phyloP scores from a whole-genome alignment of 2,888 invertebrate genomes.

The Troides helena region DNA sequence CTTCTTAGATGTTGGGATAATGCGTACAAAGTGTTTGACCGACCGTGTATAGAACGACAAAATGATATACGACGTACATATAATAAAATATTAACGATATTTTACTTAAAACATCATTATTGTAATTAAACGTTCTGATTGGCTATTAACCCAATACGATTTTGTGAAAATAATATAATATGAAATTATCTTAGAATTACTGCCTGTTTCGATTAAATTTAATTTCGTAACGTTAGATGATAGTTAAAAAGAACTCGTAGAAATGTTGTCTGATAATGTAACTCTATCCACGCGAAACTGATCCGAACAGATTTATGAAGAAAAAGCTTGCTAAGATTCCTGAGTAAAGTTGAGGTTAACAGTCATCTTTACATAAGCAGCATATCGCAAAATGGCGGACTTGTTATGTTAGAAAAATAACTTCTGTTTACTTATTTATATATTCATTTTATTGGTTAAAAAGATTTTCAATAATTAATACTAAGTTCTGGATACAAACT shows the following conservation, averaged over 20 bases:
- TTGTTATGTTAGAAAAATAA: not conserved
- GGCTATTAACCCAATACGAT: not conserved
- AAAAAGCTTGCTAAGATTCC: slow-evolving; percentile 55
- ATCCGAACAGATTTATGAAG: slow-evolving; percentile 52
- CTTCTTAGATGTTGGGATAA: slow-evolving; percentile 62
- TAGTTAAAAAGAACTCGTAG: slow-evolving; percentile 74
- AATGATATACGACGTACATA: too few relatives aligned
- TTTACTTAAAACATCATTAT: slow-evolving; percentile 29
- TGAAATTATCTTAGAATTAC: not conserved
- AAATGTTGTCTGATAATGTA: slow-evolving; percentile 65
- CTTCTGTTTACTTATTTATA: not conserved
- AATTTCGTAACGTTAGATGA: slow-evolving; percentile 54
- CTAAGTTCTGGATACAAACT: too few relatives aligned
- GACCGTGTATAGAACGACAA: slow-evolving; percentile 38
- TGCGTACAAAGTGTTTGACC: slow-evolving; percentile 47
- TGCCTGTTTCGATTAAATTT: not conserved
- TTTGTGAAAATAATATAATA: not conserved
- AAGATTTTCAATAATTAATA: too few relatives aligned
- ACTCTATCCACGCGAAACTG: slow-evolving; percentile 74
- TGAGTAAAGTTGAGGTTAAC: slow-evolving; percentile 52
- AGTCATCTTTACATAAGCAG: not conserved
- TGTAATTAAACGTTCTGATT: not conserved
- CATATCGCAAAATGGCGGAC: not conserved
- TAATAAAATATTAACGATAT: too few relatives aligned
- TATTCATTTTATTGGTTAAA: not conserved